Evolutionary conservation across 2,113 vertebrate species (phyloP), one percentile per base, ranked within the genome.

Genomic region (Acrocephalus arundinaceus): DNA sequence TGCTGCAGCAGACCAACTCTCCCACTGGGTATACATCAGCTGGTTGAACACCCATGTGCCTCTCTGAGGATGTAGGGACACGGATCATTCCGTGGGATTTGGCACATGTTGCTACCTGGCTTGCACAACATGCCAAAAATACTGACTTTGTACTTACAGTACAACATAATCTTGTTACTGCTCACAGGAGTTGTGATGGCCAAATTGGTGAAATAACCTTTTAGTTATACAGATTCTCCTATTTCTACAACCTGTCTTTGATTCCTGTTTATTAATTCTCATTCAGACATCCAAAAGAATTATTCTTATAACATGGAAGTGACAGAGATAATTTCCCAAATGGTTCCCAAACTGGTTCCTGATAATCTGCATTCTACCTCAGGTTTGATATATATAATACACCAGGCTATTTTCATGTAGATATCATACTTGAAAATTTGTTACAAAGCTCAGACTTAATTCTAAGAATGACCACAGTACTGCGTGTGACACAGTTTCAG

Each of bases 1-100:
- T 37, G n/a, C 13, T 75, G 46, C 54, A 35, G 43, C 57, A 90
- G 62, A 41, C 25, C 14, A 7, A 8, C 18, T 16, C 49, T 19
- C 3, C 19, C 0, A 0, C 30, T 85, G 61, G 33, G 45, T 25
- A 33, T 4, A 1, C 5, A 1, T 35, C 48, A n/a, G 48, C 45
- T 59, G 24, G 15, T 6, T 66, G 51, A 66, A 52, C n/a, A 70
- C 11, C 15, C n/a, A 11, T 2, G 1, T 21, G 55, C 6, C 45
- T 24, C 45, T 74, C 55, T 24, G 35, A 61, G n/a, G 57, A 28
- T 23, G 31, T 15, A 30, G 71, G 33, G n/a, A 92, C 28, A 78
- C 4, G 22, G 28, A 81, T 51, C 39, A 49, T 48, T 74, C 85
- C 11, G 13, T 37, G 45, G 59, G 41, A 84, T 61, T 41, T 66